Conservation (phyloP, 1,140 invertebrate genomes). For the Leptonema lineaticorne region DNA sequence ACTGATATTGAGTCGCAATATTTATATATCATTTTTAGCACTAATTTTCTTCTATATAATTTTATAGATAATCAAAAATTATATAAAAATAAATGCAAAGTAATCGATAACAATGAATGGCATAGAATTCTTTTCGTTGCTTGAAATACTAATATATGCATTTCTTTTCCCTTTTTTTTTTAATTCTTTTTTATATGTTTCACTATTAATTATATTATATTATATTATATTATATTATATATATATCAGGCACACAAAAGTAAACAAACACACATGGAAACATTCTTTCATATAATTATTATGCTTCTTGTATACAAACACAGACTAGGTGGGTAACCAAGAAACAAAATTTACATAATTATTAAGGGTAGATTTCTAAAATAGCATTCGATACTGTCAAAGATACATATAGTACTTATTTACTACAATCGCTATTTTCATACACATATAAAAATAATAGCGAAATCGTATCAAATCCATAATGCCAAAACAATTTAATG, state of each 20-base stretch:
- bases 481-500: too few species aligned
- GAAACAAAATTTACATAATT: background rate
- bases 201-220: too few species aligned
- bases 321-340: constrained; percentile 8
- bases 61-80: background rate
- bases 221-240: background rate
- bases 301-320: background rate
- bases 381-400: too few species aligned
- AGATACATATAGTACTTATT: too few species aligned
- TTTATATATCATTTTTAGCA: background rate
- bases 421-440: too few species aligned
- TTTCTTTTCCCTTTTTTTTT: too few species aligned
- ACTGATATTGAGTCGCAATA: background rate
- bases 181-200: too few species aligned
- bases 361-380: too few species aligned
- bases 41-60: background rate
- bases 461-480: too few species aligned
- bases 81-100: constrained; percentile 1
- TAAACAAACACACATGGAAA: background rate
- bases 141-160: background rate
- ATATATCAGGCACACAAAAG: background rate
- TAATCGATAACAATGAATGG: constrained; percentile 5
- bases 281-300: background rate
- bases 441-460: too few species aligned
- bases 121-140: constrained; percentile 1